Percentiles rank a stretch among this genome's conserved stretches.
Evolutionary conservation across 2,113 vertebrate species (phyloP).

Genomic region (Perognathus longimembris): DNA sequence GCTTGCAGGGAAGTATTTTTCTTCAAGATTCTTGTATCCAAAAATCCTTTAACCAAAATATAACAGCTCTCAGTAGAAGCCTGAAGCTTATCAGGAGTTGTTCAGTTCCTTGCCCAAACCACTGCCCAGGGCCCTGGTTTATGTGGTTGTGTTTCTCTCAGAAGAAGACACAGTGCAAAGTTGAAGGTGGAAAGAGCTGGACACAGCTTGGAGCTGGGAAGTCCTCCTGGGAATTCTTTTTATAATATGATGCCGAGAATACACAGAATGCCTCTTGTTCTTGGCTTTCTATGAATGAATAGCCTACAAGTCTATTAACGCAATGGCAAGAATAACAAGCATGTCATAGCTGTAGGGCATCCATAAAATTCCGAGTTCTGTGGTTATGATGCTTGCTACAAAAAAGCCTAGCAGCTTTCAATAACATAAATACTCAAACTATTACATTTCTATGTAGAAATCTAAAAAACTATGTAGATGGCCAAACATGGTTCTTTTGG

Average conservation of each 20-base stretch:
- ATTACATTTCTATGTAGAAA: background rate
- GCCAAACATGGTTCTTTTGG: background rate
- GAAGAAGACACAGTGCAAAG: rapidly evolving
- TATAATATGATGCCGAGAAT: background rate
- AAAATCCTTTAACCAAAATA: background rate
- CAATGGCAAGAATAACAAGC: background rate
- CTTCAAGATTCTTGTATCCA: background rate
- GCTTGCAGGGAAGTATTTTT: background rate
- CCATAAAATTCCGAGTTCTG: background rate
- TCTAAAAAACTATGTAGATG: background rate
- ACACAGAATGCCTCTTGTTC: background rate
- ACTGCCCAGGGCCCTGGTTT: background rate
- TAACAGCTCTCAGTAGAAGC: background rate
- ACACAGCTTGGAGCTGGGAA: background rate
- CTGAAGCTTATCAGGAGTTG: background rate
- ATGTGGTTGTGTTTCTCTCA: background rate
- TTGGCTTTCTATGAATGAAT: background rate
- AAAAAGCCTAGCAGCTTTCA: background rate
- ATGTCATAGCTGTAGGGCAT: background rate
- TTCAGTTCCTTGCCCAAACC: rapidly evolving
- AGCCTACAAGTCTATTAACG: background rate
- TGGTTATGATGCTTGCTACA: background rate
- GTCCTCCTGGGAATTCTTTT: background rate
- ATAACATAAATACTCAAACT: background rate
- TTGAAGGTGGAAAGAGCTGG: background rate